Percentiles rank a stretch among this genome's conserved stretches.
phyloP scores from a whole-genome alignment of 2,797 vertebrate species.

The Typhlichthys subterraneus region DNA sequence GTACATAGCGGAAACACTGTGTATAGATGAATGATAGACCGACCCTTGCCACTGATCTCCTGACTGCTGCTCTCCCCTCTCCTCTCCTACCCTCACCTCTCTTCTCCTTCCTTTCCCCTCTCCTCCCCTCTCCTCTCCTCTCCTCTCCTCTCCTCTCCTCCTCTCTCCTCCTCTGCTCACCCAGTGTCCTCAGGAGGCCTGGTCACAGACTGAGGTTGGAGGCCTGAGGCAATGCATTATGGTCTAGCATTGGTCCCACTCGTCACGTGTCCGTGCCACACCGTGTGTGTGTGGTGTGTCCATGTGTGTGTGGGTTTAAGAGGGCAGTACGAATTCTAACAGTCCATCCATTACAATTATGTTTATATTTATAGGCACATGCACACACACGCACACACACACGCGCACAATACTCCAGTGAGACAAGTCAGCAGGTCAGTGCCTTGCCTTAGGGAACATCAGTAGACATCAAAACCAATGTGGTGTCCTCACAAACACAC shows the following conservation, averaged over 20 bases:
- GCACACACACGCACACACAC: not conserved
- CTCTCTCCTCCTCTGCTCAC: not conserved
- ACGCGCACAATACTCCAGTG: not conserved
- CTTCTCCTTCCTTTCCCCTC: too few relatives aligned
- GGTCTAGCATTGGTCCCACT: too few relatives aligned
- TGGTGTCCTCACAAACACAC: not conserved
- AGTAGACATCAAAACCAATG: not conserved
- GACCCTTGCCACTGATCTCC: constrained; percentile 94
- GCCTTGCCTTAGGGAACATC: not conserved
- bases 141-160: not conserved
- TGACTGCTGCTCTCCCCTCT: constrained; percentile 98
- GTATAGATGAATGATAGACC: not conserved
- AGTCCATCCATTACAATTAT: not conserved
- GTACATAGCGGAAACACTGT: not conserved
- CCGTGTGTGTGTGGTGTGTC: not conserved
- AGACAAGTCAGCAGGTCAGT: not conserved
- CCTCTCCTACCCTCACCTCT: constrained; percentile 57
- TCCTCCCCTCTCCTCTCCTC: too few relatives aligned
- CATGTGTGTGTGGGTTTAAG: too few relatives aligned
- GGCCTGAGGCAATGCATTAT: not conserved
- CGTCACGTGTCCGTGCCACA: constrained; percentile 4
- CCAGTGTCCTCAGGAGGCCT: not conserved
- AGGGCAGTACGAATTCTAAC: not conserved
- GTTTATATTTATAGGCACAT: constrained; percentile 1
- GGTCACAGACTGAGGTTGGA: not conserved